phyloP scores from a whole-genome alignment of 2,888 invertebrate genomes.

The Geophilus truncorum region DNA sequence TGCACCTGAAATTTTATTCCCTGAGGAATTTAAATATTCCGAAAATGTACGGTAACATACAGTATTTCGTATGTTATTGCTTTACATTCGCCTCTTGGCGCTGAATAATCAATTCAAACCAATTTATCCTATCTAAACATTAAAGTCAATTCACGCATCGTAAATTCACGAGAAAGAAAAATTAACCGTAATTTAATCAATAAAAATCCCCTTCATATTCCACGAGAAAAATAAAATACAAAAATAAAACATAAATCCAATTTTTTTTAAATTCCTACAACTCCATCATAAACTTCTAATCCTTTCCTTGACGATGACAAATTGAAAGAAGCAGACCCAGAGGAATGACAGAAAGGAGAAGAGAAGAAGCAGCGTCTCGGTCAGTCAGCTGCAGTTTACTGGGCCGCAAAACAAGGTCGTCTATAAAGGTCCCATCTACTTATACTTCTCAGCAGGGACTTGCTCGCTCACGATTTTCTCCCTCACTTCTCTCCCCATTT shows the following conservation, averaged over 20 bases:
- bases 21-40: too few species aligned
- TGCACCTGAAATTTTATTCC: too few species aligned
- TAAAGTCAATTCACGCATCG: too few species aligned
- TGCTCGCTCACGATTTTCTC: not conserved
- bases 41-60: too few species aligned
- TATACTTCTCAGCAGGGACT: not conserved
- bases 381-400: not conserved
- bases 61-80: too few species aligned
- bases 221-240: not conserved
- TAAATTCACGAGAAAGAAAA: too few species aligned
- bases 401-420: slow-evolving; percentile 20
- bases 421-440: not conserved
- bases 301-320: not conserved
- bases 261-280: not conserved
- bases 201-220: too few species aligned
- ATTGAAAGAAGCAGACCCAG: not conserved
- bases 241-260: not conserved
- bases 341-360: not conserved
- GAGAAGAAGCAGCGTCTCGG: not conserved
- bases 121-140: too few species aligned
- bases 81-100: too few species aligned
- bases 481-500: slow-evolving; percentile 23
- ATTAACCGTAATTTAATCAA: too few species aligned
- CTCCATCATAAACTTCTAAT: not conserved
- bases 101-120: too few species aligned